Conservation (phyloP, 1,140 invertebrate species). For the Capitella teleta region DNA sequence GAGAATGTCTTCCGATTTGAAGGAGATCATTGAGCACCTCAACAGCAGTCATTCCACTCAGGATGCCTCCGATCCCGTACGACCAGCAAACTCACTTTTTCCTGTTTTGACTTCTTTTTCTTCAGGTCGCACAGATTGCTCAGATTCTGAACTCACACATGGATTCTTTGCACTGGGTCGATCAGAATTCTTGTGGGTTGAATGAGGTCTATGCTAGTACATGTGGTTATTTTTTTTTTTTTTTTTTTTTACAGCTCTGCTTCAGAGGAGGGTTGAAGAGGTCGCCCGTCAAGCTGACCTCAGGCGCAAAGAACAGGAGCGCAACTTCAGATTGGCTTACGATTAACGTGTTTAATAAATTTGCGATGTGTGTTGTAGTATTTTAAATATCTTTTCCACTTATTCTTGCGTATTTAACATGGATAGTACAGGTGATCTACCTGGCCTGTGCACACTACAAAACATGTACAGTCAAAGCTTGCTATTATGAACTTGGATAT, state of each 20-base stretch:
- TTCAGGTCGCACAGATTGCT: conserved; percentile 74
- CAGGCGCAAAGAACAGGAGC: conserved; percentile 62
- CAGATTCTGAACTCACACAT: conserved; percentile 92
- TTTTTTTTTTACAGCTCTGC: conserved; percentile 42
- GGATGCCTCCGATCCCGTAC: conserved; percentile 74
- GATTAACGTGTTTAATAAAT: no score
- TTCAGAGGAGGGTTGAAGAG: conserved; percentile 69
- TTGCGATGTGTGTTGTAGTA: no score
- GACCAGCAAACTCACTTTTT: conserved; percentile 25
- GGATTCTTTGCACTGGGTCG: conserved; percentile 86
- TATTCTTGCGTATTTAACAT: no score
- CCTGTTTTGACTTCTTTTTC: conserved; percentile 18
- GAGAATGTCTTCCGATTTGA: conserved; percentile 86
- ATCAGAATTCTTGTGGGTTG: conserved; percentile 33
- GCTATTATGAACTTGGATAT: no score
- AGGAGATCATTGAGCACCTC: conserved; percentile 86
- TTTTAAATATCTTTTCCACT: no score
- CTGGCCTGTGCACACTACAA: no score
- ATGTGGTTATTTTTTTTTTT: conserved; percentile 5
- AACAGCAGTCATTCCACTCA: conserved; percentile 71
- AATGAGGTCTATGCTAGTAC: not conserved
- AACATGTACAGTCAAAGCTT: no score
- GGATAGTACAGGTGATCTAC: no score
- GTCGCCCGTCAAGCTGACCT: conserved; percentile 69
- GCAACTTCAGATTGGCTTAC: conserved; percentile 35